A percentile compares a stretch with the other conserved stretches of the same genome.
These are phyloP conservation scores for Capitella teleta DNA, from an alignment of 1,140 invertebrate species.

Conservation along the genomic window DNA sequence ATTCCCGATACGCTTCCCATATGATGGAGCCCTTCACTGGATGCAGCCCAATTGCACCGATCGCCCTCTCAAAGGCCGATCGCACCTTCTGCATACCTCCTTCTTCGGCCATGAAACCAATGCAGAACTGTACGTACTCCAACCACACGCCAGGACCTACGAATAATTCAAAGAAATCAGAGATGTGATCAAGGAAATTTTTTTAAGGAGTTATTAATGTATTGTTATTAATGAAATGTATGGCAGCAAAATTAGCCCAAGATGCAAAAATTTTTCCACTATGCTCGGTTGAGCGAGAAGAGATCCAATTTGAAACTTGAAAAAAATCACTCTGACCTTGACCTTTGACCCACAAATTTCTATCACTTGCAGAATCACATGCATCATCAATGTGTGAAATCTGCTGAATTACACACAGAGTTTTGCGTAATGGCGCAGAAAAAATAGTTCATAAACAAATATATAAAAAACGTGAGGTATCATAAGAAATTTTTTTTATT, in stretches of 20 bases:
- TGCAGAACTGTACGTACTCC: conserved; percentile 60
- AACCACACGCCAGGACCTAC: conserved; percentile 63
- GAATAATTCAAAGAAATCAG: too few relatives aligned
- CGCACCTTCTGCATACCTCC: conserved; percentile 47
- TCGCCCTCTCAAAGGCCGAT: conserved; percentile 56
- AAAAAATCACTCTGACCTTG: too few relatives aligned
- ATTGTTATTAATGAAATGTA: too few relatives aligned
- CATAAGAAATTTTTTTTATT: neutral
- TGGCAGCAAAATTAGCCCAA: too few relatives aligned
- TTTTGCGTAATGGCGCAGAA: neutral
- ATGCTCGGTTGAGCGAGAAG: too few relatives aligned
- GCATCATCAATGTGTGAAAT: too few relatives aligned
- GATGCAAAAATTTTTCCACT: too few relatives aligned
- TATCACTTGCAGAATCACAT: neutral
- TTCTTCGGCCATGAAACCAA: conserved; percentile 48
- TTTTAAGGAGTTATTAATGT: too few relatives aligned
- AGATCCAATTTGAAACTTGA: too few relatives aligned
- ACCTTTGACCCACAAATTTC: too few relatives aligned
- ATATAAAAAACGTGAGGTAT: neutral
- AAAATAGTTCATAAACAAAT: neutral
- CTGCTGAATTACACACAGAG: too few relatives aligned
- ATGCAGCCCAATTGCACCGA: conserved; percentile 57
- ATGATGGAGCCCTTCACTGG: conserved; percentile 55
- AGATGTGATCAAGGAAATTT: too few relatives aligned
- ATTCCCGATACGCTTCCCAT: conserved; percentile 64